A percentile compares a stretch with the other conserved stretches of the same genome.
These are phyloP conservation scores for Glaucomys volans DNA, from an alignment of 2,113 vertebrate species.

Conservation along the genomic window DNA sequence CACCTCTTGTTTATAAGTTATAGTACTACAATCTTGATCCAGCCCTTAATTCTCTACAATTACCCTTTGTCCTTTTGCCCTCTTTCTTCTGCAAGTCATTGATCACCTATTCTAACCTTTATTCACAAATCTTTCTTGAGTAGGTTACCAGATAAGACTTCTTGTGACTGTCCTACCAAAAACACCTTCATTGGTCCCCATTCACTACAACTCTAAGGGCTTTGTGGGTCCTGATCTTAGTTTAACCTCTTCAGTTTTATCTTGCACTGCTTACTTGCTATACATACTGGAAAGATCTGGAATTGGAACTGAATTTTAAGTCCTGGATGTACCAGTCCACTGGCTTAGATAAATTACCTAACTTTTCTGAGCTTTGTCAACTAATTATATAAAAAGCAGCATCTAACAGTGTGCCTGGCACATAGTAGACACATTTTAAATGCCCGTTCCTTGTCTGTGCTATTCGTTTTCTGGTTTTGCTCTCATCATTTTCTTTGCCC, in stretches of 20 bases:
- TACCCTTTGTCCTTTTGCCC: neutral
- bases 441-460: neutral
- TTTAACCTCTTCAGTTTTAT: conserved; percentile 52
- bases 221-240: neutral
- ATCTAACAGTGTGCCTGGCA: neutral
- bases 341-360: conserved; percentile 12
- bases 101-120: conserved; percentile 31
- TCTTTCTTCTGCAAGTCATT: neutral
- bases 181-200: neutral
- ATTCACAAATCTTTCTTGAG: conserved; percentile 40
- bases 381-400: conserved; percentile 23
- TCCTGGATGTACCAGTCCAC: neutral
- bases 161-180: neutral
- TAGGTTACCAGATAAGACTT: conserved; percentile 22
- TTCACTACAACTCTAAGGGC: neutral
- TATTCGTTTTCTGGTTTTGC: conserved; percentile 3
- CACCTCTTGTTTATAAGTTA: neutral
- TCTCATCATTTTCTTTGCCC: conserved; percentile 22
- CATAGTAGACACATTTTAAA: neutral
- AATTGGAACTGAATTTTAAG: conserved; percentile 48
- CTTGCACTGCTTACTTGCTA: conserved; percentile 2
- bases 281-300: neutral
- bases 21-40: conserved; percentile 36
- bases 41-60: neutral
- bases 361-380: conserved; percentile 9